Base-by-base conservation (phyloP, 2,113 vertebrate species). In the Amphilophus citrinellus region DNA sequence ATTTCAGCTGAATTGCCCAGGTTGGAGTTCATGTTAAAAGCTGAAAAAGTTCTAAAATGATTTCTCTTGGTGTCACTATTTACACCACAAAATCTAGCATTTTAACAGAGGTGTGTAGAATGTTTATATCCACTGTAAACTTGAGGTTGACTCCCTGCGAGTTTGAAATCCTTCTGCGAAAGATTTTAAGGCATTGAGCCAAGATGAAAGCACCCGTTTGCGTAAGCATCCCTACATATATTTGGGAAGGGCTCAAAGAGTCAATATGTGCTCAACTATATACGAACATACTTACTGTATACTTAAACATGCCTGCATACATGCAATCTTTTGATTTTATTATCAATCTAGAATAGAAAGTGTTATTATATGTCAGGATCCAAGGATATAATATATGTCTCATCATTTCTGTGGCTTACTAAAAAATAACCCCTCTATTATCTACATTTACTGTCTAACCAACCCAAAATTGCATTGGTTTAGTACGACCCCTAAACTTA, bases 191-290 rank as follows among this genome's bases (percentile, higher is more conserved):
- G 35, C 32, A 1, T 68, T 35, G n/a, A 57, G 76, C 58, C 73
- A 83, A 87, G 56, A 76, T 3, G 17, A 30, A 32, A 82, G 44
- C 1, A 1, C 50, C 57, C 37, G 37, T 87, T 86, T 80, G 57
- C 73, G 24, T 24, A 15, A 58, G 65, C 17, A 60, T 82, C 53
- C 6, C 6, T 42, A 59, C 42, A 18, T 59, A 35, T 3, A 32
- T 68, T 82, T 81, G 79, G 14, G 53, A 50, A 27, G 8, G 53
- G 42, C 75, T 83, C 56, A 76, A 20, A 65, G 57, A 83, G 65
- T 65, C 75, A 84, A 58, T 62, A 77, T 87, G 22, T 63, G 75
- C 80, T 88, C 78, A 87, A 42, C 71, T 81, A 61, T 53, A 35
- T 61, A 27, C 53, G 22, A 63, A 50, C 79, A 75, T 53, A 47